Evolutionary conservation across 1,140 invertebrate genomes (phyloP), one percentile per base, ranked within the genome.

Genomic region (Cydia amplana): DNA sequence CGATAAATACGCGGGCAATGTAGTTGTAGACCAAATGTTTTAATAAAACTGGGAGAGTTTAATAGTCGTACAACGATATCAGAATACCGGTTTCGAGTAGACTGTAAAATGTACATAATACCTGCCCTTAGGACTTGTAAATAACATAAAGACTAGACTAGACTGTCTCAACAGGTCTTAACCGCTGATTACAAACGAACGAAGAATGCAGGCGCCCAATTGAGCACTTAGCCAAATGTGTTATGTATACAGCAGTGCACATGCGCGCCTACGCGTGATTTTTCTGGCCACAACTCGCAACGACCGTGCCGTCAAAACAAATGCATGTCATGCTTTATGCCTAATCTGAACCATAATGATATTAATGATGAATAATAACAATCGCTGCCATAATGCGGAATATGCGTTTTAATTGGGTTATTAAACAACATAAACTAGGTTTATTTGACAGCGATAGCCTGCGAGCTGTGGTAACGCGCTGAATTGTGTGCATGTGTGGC

Each of bases 41-140:
- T 80, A 78, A 80, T 83, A 79, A 78, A 67, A 74, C 67, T 74
- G 36, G 36, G 72, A 79, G 76, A 83, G 46, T 49, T 79, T 79
- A 76, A 82, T 79, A 81, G 80, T 83, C 14, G 16, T 49, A 49
- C 16, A 10, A 14, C 16, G 46, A 49, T 49, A n/a, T n/a, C 46
- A n/a, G 46, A n/a, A 49, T 49, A n/a, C 46, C 46, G 46, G 46
- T 14, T 49, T 40, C 7, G 10, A 40, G 7, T 40, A 1, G 36
- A 40, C 7, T 40, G 9, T n/a, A n/a, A n/a, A n/a, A n/a, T 40
- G 36, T 40, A 40, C 36, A 40, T 40, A 10, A 40, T 10, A 49
- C 46, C 46, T 49, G 46, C 46, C 46, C 46, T 49, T 49, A 49
- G 16, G 16, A 49, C 12, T 49, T 49, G 46, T 14, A 49, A 49